Base-by-base conservation (phyloP, 2,113 vertebrate species). In the Tachuris rubrigastra region DNA sequence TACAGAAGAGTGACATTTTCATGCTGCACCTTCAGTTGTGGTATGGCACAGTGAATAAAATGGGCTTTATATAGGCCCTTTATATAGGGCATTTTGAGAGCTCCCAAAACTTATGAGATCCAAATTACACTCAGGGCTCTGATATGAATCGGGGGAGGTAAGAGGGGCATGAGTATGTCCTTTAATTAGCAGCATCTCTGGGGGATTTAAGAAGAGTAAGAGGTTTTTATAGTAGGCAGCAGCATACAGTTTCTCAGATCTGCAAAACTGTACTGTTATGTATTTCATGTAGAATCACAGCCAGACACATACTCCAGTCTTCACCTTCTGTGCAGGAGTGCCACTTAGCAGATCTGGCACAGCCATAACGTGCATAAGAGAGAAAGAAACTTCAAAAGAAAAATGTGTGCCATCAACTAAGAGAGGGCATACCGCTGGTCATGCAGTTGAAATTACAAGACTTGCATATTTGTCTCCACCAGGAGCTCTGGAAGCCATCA, bases 401-500 rank as follows among this genome's bases (percentile, higher is more conserved):
- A 87, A 88, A 85, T 5, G 10, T 10, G 1, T 88, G 90, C 82
- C 90, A 79, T 73, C 83, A 47, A 0, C 76, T 87, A 53, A 33
- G 60, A 81, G 58, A 69, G 63, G 66, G 71, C 75, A 73, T 80
- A 93, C 37, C 47, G 85, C 42, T 33, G 72, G 67, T 81, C 77
- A 80, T 1, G 1, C 67, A 62, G 78, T 35, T 73, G 67, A 85
- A 96, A 94, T 53, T 87, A 58, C 68, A 39, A 49, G 76, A 39
- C 68, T 71, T 39, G 39, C 27, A 37, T 31, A 24, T 27, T 52
- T 20, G 78, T 79, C 75, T 77, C 66, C 39, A 93, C 58, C 49
- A 76, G 58, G 73, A 93, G 75, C 69, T 92, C 84, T 93, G 84
- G 84, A 96, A 94, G n/a, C 46, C 88, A 87, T 95, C 80, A 82